Evolutionary conservation across 2,888 invertebrate species (phyloP).

Genomic region (Ceramica pisi): DNA sequence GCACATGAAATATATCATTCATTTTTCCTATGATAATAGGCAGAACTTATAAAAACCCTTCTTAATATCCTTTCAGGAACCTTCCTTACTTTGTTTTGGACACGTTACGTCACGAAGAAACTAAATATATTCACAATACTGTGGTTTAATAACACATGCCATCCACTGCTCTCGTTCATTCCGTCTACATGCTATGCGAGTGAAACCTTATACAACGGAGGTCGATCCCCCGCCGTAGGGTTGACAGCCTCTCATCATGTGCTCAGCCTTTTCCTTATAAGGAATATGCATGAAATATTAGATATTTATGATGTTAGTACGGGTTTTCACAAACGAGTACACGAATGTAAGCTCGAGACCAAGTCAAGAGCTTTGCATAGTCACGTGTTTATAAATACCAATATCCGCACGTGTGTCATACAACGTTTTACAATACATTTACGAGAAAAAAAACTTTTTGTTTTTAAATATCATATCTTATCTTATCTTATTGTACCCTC

Average conservation of each 20-base stretch:
- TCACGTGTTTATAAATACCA: no score
- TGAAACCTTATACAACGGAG: conserved; percentile 12
- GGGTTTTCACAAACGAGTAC: no score
- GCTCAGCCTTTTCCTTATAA: no score
- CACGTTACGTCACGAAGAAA: background rate
- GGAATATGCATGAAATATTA: no score
- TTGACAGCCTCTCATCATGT: background rate
- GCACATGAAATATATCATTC: background rate
- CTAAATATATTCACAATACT: background rate
- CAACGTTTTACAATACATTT: no score
- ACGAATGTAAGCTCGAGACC: no score
- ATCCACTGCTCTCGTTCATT: background rate
- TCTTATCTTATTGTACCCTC: no score
- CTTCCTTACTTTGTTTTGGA: background rate
- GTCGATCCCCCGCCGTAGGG: background rate
- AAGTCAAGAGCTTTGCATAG: no score
- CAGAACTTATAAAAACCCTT: background rate
- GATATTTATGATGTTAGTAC: no score
- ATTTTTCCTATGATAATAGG: background rate
- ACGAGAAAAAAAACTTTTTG: no score
- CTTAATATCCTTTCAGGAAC: background rate
- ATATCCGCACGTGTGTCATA: no score
- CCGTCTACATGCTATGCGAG: background rate
- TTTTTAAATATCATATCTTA: no score
- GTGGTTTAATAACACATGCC: background rate